Percentiles rank a stretch among this genome's conserved stretches.
These are phyloP conservation scores for Vimba vimba DNA, from an alignment of 2,113 vertebrate species.

Conservation along the genomic window DNA sequence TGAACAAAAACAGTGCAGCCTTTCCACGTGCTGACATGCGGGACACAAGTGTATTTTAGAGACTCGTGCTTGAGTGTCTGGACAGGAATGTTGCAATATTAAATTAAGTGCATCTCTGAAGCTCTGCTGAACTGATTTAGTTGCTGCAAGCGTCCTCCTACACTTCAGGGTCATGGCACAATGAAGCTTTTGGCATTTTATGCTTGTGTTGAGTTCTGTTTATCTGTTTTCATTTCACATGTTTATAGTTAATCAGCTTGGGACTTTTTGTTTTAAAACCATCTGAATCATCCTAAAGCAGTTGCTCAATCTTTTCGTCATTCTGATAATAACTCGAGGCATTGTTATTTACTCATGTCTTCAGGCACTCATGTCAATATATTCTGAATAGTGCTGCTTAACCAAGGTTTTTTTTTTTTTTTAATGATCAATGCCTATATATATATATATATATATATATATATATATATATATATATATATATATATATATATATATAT, in stretches of 20 bases:
- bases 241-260: background rate
- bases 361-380: background rate
- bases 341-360: background rate
- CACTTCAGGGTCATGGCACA: background rate
- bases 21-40: slow-evolving; percentile 34
- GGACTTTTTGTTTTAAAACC: background rate
- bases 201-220: background rate
- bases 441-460: no score
- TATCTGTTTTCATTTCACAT: background rate
- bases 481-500: background rate
- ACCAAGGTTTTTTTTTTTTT: background rate
- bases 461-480: no score
- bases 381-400: background rate
- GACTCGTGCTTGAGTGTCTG: background rate
- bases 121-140: background rate
- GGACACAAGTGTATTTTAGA: slow-evolving; percentile 2
- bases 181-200: background rate
- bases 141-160: background rate
- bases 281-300: background rate
- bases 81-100: slow-evolving; percentile 37
- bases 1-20: slow-evolving; percentile 7
- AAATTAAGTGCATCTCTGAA: slow-evolving; percentile 1
- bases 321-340: background rate
- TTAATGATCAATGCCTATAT: background rate
- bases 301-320: background rate